These are phyloP conservation scores for Maniola hyperantus DNA, from an alignment of 2,888 invertebrate genomes.

Conservation along the genomic window DNA sequence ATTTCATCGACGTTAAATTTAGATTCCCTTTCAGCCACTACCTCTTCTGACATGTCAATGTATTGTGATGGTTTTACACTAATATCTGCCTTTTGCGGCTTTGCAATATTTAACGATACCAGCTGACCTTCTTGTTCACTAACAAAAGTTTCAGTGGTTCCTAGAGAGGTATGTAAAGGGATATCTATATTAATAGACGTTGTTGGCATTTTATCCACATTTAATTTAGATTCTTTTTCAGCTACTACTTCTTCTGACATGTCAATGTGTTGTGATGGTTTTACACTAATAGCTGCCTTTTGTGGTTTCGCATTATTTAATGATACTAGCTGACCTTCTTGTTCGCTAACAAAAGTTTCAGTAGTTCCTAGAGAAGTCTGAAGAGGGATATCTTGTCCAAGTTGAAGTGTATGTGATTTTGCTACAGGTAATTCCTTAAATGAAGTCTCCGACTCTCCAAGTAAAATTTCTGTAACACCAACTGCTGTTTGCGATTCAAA, in stretches of 20 bases:
- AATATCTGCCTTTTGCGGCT: slow-evolving; percentile 62
- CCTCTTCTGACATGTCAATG: slow-evolving; percentile 54
- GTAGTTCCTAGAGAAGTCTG: slow-evolving; percentile 49
- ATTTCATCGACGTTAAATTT: slow-evolving; percentile 42
- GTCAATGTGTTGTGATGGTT: slow-evolving; percentile 64
- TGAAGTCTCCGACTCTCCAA: slow-evolving; percentile 54
- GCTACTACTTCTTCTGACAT: slow-evolving; percentile 53
- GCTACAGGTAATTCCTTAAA: slow-evolving; percentile 39
- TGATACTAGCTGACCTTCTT: slow-evolving; percentile 47
- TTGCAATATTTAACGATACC: slow-evolving; percentile 43
- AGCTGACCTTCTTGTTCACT: slow-evolving; percentile 56
- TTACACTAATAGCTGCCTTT: slow-evolving; percentile 65
- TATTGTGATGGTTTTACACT: slow-evolving; percentile 68
- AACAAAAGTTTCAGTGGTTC: slow-evolving; percentile 54
- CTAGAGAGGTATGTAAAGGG: slow-evolving; percentile 52
- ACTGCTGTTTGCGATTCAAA: slow-evolving; percentile 54
- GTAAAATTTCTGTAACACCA: slow-evolving; percentile 57
- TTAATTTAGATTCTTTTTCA: slow-evolving; percentile 57
- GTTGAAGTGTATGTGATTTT: slow-evolving; percentile 51
- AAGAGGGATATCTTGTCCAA: slow-evolving; percentile 60
- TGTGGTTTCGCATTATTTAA: slow-evolving; percentile 51
- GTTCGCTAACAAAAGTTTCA: slow-evolving; percentile 59
- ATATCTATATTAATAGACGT: slow-evolving; percentile 46
- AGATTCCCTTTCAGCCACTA: slow-evolving; percentile 58
- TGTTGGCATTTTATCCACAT: slow-evolving; percentile 31